These are phyloP conservation scores for Nicator chloris DNA, from an alignment of 2,113 vertebrate genomes.

Conservation along the genomic window DNA sequence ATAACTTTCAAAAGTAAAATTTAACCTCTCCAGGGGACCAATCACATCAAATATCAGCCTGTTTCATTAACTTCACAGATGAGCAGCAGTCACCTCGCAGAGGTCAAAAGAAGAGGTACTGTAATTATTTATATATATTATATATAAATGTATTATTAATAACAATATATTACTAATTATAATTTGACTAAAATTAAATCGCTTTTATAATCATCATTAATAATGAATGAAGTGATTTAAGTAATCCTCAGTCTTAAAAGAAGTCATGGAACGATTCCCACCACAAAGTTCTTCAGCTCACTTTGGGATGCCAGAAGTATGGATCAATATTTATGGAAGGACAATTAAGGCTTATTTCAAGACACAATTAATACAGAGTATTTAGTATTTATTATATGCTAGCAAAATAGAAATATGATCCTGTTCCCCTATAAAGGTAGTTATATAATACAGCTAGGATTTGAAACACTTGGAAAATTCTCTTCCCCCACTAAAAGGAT, in stretches of 20 bases:
- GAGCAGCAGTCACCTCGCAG: not conserved
- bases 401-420: not conserved
- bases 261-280: not conserved
- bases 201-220: not conserved
- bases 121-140: not conserved
- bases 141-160: not conserved
- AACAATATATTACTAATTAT: not conserved
- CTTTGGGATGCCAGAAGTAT: not conserved
- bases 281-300: not conserved
- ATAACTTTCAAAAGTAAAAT: not conserved
- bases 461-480: not conserved
- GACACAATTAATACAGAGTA: not conserved
- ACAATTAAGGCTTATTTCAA: not conserved
- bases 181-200: not conserved
- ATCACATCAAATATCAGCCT: not conserved
- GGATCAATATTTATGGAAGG: not conserved
- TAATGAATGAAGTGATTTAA: not conserved
- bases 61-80: not conserved
- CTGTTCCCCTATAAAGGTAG: not conserved
- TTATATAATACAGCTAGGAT: not conserved
- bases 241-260: not conserved
- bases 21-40: not conserved
- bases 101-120: not conserved
- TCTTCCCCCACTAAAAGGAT: not conserved
- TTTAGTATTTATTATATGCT: not conserved